Percentiles rank a stretch among this genome's conserved stretches.
Conservation (phyloP, 2,113 vertebrate species). For the Zingel zingel region DNA sequence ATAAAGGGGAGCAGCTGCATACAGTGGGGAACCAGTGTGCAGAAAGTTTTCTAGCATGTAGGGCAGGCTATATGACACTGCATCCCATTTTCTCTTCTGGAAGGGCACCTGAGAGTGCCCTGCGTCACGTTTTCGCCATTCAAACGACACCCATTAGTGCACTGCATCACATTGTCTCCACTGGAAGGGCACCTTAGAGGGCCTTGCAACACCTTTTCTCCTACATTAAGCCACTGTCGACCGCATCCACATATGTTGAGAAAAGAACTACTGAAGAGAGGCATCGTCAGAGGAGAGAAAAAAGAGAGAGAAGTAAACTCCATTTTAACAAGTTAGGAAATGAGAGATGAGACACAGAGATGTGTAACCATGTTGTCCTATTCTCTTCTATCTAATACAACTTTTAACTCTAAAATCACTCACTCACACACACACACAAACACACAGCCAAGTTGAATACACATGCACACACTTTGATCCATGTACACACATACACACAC, state of each 20-base stretch:
- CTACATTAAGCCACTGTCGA: neutral
- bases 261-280: neutral
- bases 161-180: neutral
- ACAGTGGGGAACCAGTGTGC: neutral
- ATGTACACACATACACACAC: neutral
- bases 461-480: neutral
- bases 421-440: neutral
- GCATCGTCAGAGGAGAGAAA: neutral
- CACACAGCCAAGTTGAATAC: neutral
- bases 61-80: neutral
- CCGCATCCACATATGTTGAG: too few relatives aligned
- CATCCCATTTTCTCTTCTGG: neutral
- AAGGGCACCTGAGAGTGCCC: neutral
- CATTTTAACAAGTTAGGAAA: neutral
- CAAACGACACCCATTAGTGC: neutral
- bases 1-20: neutral
- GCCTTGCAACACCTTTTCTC: neutral
- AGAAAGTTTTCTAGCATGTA: too few relatives aligned
- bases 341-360: neutral
- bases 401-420: conserved; percentile 16
- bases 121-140: neutral
- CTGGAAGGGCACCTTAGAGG: neutral
- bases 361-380: neutral
- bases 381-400: neutral
- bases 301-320: neutral